Evolutionary conservation across 2,888 invertebrate genomes (phyloP), one percentile per base, ranked within the genome.

Genomic region (Latrodectus elegans): DNA sequence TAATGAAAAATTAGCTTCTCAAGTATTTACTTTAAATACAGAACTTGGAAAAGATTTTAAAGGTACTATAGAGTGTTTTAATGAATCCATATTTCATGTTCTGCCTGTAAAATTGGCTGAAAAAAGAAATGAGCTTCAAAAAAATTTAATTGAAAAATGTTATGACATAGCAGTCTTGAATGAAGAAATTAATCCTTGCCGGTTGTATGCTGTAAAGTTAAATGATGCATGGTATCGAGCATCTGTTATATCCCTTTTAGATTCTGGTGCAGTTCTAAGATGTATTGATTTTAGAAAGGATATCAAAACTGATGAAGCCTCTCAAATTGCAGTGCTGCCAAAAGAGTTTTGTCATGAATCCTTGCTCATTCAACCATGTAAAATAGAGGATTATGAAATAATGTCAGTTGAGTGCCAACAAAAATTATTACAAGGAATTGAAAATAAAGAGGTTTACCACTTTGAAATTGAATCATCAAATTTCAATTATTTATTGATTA

Each of bases 191-290:
- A 68, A 79, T 10, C 52, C 68, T 38, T 49, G 38, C 3, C 22
- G 22, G 51, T 88, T 88, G 49, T 88, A 83, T 83, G 87, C 87
- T 68, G 87, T 65, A 10, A 78, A 88, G 74, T 12, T 71, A 8
- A 38, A 78, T n/a, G 82, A 64, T 12, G 2, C 11, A 8, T 88
- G 87, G 82, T 76, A 68, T n/a, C 82, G 87, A 9, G 77, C 68
- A 8, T 55, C 60, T 22, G 67, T 81, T 53, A 26, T 68, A 11
- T 64, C 53, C 51, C 9, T 22, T 38, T 70, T 73, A 4, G 11
- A 53, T 55, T 38, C 52, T 60, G 49, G 55, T 68, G 74, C 78
- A 51, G 60, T 74, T n/a, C 78, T 88, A 8, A 68, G 78, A 9
- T 78, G 67, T 77, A 52, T 88, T 67, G 87, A 88, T 78, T 83